Conservation (phyloP, 2,888 invertebrate genomes). For the Drosophila ezoana region DNA sequence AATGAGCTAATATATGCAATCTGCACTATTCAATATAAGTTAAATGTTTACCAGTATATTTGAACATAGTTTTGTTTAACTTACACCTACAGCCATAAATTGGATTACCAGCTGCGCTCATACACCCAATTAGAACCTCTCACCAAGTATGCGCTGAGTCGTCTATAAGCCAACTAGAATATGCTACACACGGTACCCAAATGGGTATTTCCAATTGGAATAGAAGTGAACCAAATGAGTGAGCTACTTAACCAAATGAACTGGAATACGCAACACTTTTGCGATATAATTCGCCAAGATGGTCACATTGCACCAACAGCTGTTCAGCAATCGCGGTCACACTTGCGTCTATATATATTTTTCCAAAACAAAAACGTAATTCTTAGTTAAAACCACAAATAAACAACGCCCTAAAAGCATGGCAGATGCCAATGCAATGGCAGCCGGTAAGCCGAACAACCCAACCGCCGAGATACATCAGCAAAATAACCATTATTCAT, state of each 20-base stretch:
- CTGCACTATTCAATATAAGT: too few relatives aligned
- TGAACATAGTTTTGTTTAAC: too few relatives aligned
- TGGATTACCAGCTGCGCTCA: too few relatives aligned
- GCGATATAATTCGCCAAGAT: background rate
- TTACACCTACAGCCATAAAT: too few relatives aligned
- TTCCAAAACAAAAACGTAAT: conserved; percentile 34
- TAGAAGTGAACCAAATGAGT: background rate
- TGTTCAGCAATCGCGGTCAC: conserved; percentile 24
- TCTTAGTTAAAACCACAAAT: conserved; percentile 11
- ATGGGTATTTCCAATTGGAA: too few relatives aligned
- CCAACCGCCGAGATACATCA: background rate
- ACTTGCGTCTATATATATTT: conserved; percentile 13
- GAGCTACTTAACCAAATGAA: background rate
- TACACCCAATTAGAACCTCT: background rate
- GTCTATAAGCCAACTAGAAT: background rate
- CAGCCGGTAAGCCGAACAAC: conserved; percentile 37
- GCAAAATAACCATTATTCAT: background rate
- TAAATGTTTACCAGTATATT: too few relatives aligned
- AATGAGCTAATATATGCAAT: background rate
- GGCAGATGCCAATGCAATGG: conserved; percentile 57
- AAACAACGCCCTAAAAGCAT: conserved; percentile 29
- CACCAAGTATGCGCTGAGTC: background rate
- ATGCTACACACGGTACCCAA: background rate
- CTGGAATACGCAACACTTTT: conserved; percentile 2
- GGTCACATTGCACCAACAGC: conserved; percentile 32